Conservation (phyloP, 2,113 vertebrate species). For the Mastomys coucha region DNA sequence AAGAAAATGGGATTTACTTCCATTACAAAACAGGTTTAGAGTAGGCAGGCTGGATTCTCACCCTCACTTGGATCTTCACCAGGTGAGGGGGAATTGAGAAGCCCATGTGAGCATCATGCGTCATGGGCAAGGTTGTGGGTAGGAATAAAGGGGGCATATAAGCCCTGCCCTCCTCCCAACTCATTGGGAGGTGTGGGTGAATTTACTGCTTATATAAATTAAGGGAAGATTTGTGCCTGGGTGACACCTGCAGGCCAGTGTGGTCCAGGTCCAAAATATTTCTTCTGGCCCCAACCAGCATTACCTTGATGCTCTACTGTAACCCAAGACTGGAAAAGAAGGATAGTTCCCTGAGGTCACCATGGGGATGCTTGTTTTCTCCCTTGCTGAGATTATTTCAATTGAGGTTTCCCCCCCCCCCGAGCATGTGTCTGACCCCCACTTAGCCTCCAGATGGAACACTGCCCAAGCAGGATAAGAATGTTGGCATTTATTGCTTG, state of each 20-base stretch:
- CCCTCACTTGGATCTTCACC: neutral
- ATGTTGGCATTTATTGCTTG: slow-evolving; percentile 5
- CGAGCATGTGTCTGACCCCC: neutral
- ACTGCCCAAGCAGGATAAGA: neutral
- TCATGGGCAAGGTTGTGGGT: neutral
- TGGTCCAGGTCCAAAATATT: neutral
- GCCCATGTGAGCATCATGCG: neutral
- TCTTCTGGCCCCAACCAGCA: neutral
- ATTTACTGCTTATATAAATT: neutral
- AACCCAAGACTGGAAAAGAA: neutral
- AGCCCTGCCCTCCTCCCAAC: neutral
- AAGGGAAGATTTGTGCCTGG: neutral
- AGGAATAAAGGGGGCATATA: neutral
- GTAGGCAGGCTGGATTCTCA: neutral
- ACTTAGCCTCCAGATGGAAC: slow-evolving; percentile 45
- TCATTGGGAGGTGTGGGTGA: neutral
- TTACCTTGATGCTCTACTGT: neutral
- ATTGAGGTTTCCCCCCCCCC: neutral
- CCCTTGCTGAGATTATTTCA: slow-evolving; percentile 13
- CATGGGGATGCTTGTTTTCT: neutral
- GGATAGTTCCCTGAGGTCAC: neutral
- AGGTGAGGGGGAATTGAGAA: neutral
- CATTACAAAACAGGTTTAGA: neutral
- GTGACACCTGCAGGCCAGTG: neutral
- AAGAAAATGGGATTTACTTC: neutral